A percentile compares a stretch with the other conserved stretches of the same genome.
Conservation (phyloP, 2,888 invertebrate species). For the Chaetoderma sp. region DNA sequence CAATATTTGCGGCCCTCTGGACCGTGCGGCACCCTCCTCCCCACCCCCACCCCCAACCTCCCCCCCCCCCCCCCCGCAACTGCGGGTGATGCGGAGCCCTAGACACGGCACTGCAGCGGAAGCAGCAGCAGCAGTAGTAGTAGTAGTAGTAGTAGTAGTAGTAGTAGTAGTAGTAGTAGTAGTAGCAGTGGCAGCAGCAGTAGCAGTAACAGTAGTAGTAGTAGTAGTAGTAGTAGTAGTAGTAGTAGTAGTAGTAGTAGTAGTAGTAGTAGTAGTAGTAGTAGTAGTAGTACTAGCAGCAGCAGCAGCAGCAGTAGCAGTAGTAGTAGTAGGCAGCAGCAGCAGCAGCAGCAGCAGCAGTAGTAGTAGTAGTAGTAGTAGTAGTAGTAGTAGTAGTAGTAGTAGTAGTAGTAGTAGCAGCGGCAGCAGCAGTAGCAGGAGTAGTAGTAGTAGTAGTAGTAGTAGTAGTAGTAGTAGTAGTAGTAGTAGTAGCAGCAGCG, state of each 20-base stretch:
- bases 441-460: slow-evolving; percentile 16
- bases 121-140: slow-evolving; percentile 21
- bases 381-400: slow-evolving; percentile 16
- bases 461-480: slow-evolving; percentile 29
- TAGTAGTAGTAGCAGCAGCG: slow-evolving; percentile 19
- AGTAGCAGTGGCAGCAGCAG: slow-evolving; percentile 15
- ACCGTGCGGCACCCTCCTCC: too few relatives aligned
- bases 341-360: slow-evolving; percentile 11
- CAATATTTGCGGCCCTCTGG: too few relatives aligned
- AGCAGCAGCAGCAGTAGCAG: slow-evolving; percentile 21
- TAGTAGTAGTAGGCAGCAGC: too few relatives aligned
- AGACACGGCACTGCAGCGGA: too few relatives aligned
- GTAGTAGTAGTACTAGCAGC: slow-evolving; percentile 17
- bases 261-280: slow-evolving; percentile 22
- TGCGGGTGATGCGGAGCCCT: too few relatives aligned
- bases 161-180: slow-evolving; percentile 25
- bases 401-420: slow-evolving; percentile 11
- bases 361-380: slow-evolving; percentile 18
- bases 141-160: slow-evolving; percentile 28
- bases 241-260: slow-evolving; percentile 29
- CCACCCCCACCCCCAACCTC: too few relatives aligned
- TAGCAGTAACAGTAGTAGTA: slow-evolving; percentile 28
- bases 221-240: slow-evolving; percentile 27
- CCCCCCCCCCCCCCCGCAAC: too few relatives aligned
- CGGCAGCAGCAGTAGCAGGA: too few relatives aligned